Evolutionary conservation across 2,888 invertebrate genomes (phyloP).

Genomic region (Pterobdella sp.): DNA sequence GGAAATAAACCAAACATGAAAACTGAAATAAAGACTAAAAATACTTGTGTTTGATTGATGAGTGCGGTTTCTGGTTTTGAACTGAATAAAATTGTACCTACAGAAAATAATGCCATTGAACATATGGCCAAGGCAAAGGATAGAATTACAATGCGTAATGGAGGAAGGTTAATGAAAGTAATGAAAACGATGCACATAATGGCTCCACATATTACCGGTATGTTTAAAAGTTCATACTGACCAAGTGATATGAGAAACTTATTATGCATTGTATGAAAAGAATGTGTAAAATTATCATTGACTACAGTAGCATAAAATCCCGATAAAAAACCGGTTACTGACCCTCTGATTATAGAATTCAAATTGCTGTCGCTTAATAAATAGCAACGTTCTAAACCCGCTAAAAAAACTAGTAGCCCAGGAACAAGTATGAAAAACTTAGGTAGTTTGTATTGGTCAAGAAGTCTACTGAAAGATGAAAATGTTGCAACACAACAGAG

Average conservation of each 20-base stretch:
- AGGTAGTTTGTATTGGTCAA: slow-evolving; percentile 31
- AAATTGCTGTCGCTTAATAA: slow-evolving; percentile 27
- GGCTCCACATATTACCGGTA: slow-evolving; percentile 34
- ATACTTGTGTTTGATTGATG: slow-evolving; percentile 1
- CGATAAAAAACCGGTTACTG: slow-evolving; percentile 33
- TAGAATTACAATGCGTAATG: slow-evolving; percentile 14
- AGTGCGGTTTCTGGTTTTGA: not conserved
- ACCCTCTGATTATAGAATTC: slow-evolving; percentile 30
- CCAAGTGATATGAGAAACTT: not conserved
- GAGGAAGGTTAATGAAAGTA: slow-evolving; percentile 34
- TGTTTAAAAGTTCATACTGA: slow-evolving; percentile 34
- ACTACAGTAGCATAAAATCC: slow-evolving; percentile 29
- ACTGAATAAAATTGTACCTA: slow-evolving; percentile 26
- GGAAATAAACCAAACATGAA: slow-evolving; percentile 31
- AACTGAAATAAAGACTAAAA: slow-evolving; percentile 29
- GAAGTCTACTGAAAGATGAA: slow-evolving; percentile 33
- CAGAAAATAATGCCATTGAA: slow-evolving; percentile 30
- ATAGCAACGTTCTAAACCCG: slow-evolving; percentile 20
- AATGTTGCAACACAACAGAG: slow-evolving; percentile 32
- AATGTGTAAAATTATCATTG: slow-evolving; percentile 8
- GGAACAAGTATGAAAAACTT: slow-evolving; percentile 33
- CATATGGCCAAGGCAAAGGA: slow-evolving; percentile 27
- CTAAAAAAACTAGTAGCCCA: slow-evolving; percentile 28
- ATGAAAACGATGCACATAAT: slow-evolving; percentile 34
- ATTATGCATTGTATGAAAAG: not conserved